Evolutionary conservation across 2,888 invertebrate species (phyloP).

Genomic region (Callosobruchus maculatus): DNA sequence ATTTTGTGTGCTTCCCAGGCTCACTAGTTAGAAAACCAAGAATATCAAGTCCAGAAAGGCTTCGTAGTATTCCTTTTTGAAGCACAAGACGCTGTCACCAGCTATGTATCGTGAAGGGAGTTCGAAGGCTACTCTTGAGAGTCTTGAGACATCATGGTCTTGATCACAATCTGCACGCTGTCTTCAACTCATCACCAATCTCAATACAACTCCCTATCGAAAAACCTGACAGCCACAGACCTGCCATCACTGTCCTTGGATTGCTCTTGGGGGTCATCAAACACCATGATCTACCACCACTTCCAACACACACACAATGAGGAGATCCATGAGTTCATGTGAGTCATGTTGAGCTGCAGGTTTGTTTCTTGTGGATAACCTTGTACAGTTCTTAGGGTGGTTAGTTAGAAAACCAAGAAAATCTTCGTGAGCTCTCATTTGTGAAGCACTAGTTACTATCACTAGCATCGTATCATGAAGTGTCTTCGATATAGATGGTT

Average conservation of each 20-base stretch:
- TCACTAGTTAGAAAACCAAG: neutral
- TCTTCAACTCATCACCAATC: too few species aligned
- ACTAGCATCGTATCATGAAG: too few species aligned
- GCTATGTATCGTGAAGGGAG: too few species aligned
- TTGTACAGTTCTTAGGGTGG: slow-evolving; percentile 15
- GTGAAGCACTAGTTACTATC: too few species aligned
- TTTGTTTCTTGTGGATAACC: slow-evolving; percentile 40
- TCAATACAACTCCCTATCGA: slow-evolving; percentile 16
- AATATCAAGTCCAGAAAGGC: neutral
- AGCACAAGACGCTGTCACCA: too few species aligned
- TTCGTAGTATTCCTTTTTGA: neutral
- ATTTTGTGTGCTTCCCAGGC: slow-evolving; percentile 27
- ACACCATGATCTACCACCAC: slow-evolving; percentile 72
- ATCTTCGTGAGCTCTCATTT: neutral
- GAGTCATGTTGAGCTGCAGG: slow-evolving; percentile 31
- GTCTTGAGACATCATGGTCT: neutral
- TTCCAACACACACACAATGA: slow-evolving; percentile 76
- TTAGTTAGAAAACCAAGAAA: neutral
- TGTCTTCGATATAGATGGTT: too few species aligned
- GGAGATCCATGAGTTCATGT: slow-evolving; percentile 71
- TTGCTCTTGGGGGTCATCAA: slow-evolving; percentile 46
- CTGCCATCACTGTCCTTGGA: neutral
- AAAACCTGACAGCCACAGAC: slow-evolving; percentile 15
- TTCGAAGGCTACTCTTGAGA: too few species aligned
- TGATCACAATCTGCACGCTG: too few species aligned